Conservation (phyloP, 1,140 invertebrate genomes). For the Littorina saxatilis region DNA sequence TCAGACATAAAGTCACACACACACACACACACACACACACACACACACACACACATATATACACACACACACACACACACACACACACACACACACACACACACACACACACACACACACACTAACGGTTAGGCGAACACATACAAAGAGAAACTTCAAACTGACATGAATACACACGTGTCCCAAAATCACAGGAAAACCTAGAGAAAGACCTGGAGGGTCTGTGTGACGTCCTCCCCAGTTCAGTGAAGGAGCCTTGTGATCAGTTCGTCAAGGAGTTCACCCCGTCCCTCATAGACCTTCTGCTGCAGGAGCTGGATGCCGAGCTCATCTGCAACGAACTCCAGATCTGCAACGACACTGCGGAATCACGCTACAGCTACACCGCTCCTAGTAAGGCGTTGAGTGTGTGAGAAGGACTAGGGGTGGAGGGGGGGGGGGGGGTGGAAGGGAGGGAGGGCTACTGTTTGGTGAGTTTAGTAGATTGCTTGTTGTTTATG, state of each 20-base stretch:
- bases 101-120: too few species aligned
- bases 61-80: too few species aligned
- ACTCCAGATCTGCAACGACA: conserved; percentile 80
- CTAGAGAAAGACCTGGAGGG: conserved; percentile 78
- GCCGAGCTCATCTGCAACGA: conserved; percentile 84
- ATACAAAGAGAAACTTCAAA: too few species aligned
- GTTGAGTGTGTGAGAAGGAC: too few species aligned
- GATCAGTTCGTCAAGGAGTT: conserved; percentile 88
- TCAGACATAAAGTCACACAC: too few species aligned
- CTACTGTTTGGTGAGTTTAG: background rate
- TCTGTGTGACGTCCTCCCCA: conserved; percentile 86
- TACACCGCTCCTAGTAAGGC: background rate
- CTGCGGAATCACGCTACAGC: background rate
- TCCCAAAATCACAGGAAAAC: background rate
- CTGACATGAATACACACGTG: background rate
- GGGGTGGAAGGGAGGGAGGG: too few species aligned
- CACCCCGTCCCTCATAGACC: conserved; percentile 83
- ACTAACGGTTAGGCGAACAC: too few species aligned
- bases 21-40: background rate
- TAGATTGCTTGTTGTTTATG: background rate
- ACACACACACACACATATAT: too few species aligned
- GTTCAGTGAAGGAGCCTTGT: conserved; percentile 82
- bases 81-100: background rate
- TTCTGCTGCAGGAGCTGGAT: conserved; percentile 84
- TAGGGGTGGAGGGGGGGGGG: too few species aligned